Base-by-base conservation (phyloP, 1,140 invertebrate species). In the Bombus confusus region DNA sequence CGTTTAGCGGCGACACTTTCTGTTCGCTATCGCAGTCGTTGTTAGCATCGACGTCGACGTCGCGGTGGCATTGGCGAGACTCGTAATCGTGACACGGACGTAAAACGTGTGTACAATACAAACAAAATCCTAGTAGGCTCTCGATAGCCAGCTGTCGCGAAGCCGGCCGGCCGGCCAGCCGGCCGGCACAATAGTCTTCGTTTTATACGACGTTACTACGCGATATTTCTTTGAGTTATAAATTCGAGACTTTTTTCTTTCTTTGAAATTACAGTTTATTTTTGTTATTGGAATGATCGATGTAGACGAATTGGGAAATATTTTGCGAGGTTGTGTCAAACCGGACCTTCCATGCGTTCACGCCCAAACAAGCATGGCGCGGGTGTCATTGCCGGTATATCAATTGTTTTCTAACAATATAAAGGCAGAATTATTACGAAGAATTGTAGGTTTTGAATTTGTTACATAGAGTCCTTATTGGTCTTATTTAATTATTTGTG, bases 351-450 rank as follows among this genome's bases (percentile, higher is more conserved):
- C 85, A 68, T 62, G 83, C 88, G 90, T 91, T 91, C 87, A 91
- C 90, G 88, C 88, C 88, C 90, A 90, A 86, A 90, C 86, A 90
- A 90, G 90, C 87, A 91, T 90, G 91, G 88, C 91, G 90, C 86
- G 86, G 72, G 84, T 59, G 59, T 25, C 37, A 52, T 9, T 25
- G 13, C 37, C 59, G 28, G 12, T 43, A 13, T 31, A 34, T 15
- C 31, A 69, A 37, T 34, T 71, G 39, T 83, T 64, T 76, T 76
- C 52, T 41, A 41, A 64, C 34, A 43, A 41, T 78, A 62, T n/a
- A 62, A 76, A 78, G 28, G 34, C 25, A 25, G 25, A 15, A 75
- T 75, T 34, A 22, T 28, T 25, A 1, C 3, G 31, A 31, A 25
- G n/a, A 75, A 25, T 25, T 3, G 22, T 52, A 31, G 12, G 8